These are phyloP conservation scores for Nothoprocta pentlandii DNA, from an alignment of 2,113 vertebrate genomes.

Conservation along the genomic window DNA sequence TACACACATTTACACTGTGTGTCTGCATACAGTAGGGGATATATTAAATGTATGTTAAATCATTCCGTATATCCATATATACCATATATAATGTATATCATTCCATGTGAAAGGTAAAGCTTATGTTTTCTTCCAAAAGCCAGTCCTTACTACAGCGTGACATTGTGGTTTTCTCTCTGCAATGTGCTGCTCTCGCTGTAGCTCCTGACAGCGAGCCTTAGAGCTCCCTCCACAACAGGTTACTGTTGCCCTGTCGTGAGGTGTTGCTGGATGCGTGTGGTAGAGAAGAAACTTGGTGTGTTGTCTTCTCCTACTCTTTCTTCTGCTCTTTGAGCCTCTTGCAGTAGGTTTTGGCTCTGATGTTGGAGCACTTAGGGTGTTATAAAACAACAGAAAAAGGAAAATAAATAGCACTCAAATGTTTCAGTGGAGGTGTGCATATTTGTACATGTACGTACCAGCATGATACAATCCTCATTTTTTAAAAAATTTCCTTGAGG, in stretches of 20 bases:
- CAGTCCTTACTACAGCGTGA: fast-evolving
- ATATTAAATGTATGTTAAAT: background rate
- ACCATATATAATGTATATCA: background rate
- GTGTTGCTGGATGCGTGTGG: background rate
- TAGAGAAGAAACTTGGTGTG: background rate
- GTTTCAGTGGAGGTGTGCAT: background rate
- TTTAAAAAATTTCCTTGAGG: background rate
- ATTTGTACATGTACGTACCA: background rate
- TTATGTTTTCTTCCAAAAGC: background rate
- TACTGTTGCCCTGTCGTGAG: background rate
- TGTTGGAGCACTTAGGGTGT: background rate
- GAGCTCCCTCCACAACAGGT: background rate
- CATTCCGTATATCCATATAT: background rate
- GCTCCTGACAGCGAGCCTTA: background rate
- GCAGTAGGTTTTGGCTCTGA: background rate
- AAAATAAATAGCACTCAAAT: background rate
- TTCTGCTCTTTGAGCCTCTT: background rate
- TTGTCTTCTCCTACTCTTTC: background rate
- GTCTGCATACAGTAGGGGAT: fast-evolving
- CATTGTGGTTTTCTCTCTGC: background rate
- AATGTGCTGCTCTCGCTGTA: background rate
- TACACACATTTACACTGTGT: background rate
- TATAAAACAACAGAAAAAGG: background rate
- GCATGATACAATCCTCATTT: background rate
- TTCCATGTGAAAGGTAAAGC: background rate